phyloP scores from a whole-genome alignment of 2,888 invertebrate genomes.

The Drosophila hamatofila region DNA sequence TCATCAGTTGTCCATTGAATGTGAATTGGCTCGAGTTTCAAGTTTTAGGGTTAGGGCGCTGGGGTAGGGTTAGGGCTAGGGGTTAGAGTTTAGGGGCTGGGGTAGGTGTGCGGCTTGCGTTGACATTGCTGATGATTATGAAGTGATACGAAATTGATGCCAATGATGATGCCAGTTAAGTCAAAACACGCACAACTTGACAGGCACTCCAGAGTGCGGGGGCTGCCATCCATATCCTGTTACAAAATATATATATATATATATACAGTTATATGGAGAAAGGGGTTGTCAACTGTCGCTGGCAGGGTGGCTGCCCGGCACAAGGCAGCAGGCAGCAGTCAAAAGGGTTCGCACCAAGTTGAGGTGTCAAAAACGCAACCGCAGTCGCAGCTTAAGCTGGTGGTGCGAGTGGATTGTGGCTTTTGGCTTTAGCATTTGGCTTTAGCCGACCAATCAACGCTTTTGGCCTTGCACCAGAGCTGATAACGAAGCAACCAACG shows the following conservation, averaged over 20 bases:
- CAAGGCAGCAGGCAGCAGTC: slow-evolving; percentile 3
- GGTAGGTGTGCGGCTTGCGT: slow-evolving; percentile 43
- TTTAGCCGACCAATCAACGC: slow-evolving; percentile 55
- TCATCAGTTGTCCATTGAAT: slow-evolving; percentile 34
- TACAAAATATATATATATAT: slow-evolving; percentile 5
- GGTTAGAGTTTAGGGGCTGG: slow-evolving; percentile 2
- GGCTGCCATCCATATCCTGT: slow-evolving; percentile 66
- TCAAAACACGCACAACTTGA: slow-evolving; percentile 68
- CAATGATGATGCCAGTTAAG: slow-evolving; percentile 76
- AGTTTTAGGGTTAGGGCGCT: background rate
- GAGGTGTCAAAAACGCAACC: slow-evolving; percentile 68
- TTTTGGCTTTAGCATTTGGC: slow-evolving; percentile 20
- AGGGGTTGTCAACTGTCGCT: slow-evolving; percentile 54
- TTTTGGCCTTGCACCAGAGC: slow-evolving; percentile 57
- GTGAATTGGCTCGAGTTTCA: slow-evolving; percentile 15
- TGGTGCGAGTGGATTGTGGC: slow-evolving; percentile 2
- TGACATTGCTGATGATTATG: slow-evolving; percentile 77
- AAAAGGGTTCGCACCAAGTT: slow-evolving; percentile 51
- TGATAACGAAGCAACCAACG: slow-evolving; percentile 23
- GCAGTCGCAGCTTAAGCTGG: slow-evolving; percentile 36
- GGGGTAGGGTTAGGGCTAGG: slow-evolving; percentile 3
- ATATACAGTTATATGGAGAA: slow-evolving; percentile 5
- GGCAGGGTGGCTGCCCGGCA: background rate
- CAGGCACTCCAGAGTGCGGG: slow-evolving; percentile 36
- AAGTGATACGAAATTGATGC: slow-evolving; percentile 80